These are phyloP conservation scores for Chelon auratus DNA, from an alignment of 2,797 vertebrate species.

Conservation along the genomic window DNA sequence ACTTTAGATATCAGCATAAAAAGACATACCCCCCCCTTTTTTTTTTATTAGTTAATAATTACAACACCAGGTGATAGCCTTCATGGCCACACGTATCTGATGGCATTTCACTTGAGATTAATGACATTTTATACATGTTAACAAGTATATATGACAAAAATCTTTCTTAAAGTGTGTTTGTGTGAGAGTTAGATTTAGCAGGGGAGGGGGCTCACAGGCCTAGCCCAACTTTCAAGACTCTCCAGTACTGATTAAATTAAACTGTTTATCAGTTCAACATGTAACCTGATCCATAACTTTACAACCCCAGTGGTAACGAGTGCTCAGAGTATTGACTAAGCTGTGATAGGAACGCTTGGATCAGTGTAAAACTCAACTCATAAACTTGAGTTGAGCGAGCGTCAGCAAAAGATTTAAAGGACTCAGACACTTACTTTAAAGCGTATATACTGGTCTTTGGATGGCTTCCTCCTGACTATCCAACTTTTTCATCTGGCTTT, in stretches of 20 bases:
- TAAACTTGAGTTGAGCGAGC: conserved; percentile 42
- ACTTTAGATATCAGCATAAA: no score
- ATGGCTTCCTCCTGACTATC: conserved; percentile 54
- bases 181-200: conserved; percentile 19
- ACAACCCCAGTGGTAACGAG: neutral
- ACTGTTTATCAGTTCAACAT: neutral
- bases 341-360: conserved; percentile 14
- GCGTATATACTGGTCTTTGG: conserved; percentile 46
- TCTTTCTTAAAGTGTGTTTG: neutral
- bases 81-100: neutral
- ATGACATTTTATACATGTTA: conserved; percentile 1
- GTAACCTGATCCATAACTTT: neutral
- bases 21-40: no score
- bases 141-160: neutral
- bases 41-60: neutral
- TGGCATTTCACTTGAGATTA: no score
- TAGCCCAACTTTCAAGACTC: conserved; percentile 35
- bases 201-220: conserved; percentile 64
- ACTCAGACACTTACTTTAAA: conserved; percentile 75
- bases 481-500: conserved; percentile 71
- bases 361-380: conserved; percentile 15
- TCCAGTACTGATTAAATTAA: neutral
- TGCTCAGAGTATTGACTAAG: neutral
- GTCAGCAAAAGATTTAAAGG: conserved; percentile 42
- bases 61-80: neutral